Evolutionary conservation across 2,888 invertebrate genomes (phyloP), one percentile per base, ranked within the genome.

Genomic region (Metopia argyrocephala): DNA sequence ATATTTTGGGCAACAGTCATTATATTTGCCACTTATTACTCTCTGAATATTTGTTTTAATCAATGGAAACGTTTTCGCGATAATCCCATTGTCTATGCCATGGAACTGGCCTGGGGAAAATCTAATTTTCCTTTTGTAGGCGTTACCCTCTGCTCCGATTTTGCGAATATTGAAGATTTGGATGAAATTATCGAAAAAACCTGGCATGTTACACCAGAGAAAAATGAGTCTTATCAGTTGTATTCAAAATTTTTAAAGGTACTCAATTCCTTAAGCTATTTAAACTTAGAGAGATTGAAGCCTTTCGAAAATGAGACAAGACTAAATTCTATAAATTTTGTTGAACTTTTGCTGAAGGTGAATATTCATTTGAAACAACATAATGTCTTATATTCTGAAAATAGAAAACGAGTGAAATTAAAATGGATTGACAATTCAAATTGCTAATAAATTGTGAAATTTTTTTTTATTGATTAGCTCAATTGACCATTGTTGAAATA

Each of bases 21-120:
- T 5, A 38, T 87, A 28, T 82, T 83, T 48, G 86, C 86, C 1
- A 84, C 86, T 0, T 87, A 85, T 57, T 87, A 85, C 27, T 88
- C 88, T 1, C 80, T 85, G 2, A 64, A 68, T 18, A 86, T 87
- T 52, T 89, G 88, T 62, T 82, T 83, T 21, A 83, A 85, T 18
- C 89, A 89, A 62, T 89, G 91, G 88, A 85, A 84, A n/a, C 89
- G 92, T 23, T 92, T 91, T 85, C 89, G 89, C 28, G 88, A 91
- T 64, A 91, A 91, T 86, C 92, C 92, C 0, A 91, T 91, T 18
- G 91, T 92, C 3, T 91, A 92, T 82, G 91, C 92, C 6, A 90
- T 92, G 87, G 91, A 92, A 86, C 86, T 91, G 70, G 89, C 92
- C 68, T 87, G 91, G 76, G 91, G 90, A 56, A 89, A 91, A 20